These are phyloP conservation scores for Microctonus aethiopoides DNA, from an alignment of 2,888 invertebrate genomes.

Conservation along the genomic window DNA sequence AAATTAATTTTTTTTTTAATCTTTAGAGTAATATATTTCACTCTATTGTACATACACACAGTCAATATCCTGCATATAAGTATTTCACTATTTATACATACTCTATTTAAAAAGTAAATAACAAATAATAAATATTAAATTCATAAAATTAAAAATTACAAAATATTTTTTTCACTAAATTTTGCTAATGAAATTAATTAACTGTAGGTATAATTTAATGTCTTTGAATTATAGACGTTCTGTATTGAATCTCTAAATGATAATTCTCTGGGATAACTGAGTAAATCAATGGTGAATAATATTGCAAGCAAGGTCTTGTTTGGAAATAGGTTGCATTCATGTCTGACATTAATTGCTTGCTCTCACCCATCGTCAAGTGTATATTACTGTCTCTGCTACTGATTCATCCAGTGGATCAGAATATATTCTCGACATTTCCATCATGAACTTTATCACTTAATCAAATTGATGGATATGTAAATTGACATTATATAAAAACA, in stretches of 20 bases:
- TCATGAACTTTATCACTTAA: conserved; percentile 6
- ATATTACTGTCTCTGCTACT: background rate
- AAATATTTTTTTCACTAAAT: background rate
- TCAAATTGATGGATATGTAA: background rate
- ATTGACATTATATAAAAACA: background rate
- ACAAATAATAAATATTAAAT: no score
- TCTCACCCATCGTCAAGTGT: background rate
- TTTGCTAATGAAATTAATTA: background rate
- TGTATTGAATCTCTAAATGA: background rate
- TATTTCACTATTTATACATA: no score
- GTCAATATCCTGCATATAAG: no score
- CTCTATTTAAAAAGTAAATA: no score
- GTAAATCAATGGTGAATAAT: background rate
- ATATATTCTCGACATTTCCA: conserved; percentile 9
- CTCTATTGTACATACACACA: no score
- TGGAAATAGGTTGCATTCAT: background rate
- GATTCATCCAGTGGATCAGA: background rate
- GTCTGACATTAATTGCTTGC: conserved; percentile 14
- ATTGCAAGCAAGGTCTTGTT: background rate
- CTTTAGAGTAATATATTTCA: no score
- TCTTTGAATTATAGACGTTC: background rate
- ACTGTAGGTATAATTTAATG: background rate
- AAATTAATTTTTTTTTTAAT: no score
- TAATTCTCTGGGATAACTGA: background rate
- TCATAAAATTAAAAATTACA: no score